Evolutionary conservation across 2,888 invertebrate genomes (phyloP).

Genomic region (Nysson spinosus): DNA sequence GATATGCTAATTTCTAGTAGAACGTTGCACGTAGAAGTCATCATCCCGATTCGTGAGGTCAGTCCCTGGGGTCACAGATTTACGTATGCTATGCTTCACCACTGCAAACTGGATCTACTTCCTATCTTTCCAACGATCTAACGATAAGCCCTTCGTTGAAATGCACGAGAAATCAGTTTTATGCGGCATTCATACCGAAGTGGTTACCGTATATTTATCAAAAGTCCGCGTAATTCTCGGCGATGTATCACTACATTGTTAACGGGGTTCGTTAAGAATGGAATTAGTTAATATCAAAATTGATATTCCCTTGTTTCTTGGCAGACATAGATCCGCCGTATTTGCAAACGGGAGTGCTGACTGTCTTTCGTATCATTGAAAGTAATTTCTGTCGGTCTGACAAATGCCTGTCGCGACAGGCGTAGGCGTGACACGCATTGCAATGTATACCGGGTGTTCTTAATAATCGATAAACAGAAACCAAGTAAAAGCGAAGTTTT

Average conservation of each 20-base stretch:
- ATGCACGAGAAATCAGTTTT: slow-evolving; percentile 53
- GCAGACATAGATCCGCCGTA: not conserved
- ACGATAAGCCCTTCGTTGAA: slow-evolving; percentile 38
- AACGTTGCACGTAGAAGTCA: slow-evolving; percentile 20
- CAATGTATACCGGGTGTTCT: slow-evolving; percentile 43
- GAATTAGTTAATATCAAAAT: not conserved
- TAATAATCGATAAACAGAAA: slow-evolving; percentile 27
- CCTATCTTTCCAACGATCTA: slow-evolving; percentile 52
- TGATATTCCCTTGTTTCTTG: not conserved
- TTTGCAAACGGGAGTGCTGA: not conserved
- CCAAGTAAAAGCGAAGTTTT: slow-evolving; percentile 10
- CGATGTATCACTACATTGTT: not conserved
- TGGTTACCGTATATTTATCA: not conserved
- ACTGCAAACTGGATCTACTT: slow-evolving; percentile 46
- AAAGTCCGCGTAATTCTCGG: not conserved
- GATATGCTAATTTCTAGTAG: slow-evolving; percentile 18
- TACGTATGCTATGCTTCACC: slow-evolving; percentile 35
- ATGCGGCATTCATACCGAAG: slow-evolving; percentile 33
- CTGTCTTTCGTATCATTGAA: slow-evolving; percentile 43
- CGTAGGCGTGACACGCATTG: slow-evolving; percentile 54
- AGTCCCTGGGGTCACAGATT: slow-evolving; percentile 50
- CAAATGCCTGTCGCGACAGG: slow-evolving; percentile 40
- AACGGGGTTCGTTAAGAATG: too few species aligned
- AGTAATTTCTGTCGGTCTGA: slow-evolving; percentile 44
- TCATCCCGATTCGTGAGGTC: slow-evolving; percentile 47